Evolutionary conservation across 2,797 vertebrate genomes (phyloP), one percentile per base, ranked within the genome.

Genomic region (Pseudomugil gertrudae): DNA sequence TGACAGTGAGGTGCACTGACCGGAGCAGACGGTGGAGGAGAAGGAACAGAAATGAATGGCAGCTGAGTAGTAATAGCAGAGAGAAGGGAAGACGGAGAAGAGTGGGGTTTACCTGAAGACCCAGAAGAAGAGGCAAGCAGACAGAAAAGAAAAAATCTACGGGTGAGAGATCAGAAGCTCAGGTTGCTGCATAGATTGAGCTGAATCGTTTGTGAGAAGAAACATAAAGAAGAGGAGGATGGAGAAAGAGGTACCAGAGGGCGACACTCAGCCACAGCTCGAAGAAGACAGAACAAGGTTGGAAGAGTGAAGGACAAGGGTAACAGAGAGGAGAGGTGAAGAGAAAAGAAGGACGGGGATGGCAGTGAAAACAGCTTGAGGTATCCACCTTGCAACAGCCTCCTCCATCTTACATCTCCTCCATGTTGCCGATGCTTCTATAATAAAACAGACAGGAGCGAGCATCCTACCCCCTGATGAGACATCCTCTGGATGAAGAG

Each of bases 361-460:
- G 57, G 69, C 27, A n/a, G 56, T 21, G 32, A 64, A 47, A 65
- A 76, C 80, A 66, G 43, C 57, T 57, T 86, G 85, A 88, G 87
- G 85, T 82, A 78, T 85, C 84, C 83, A 87, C 87, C 84, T 86
- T 70, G 66, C 57, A 81, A 75, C 81, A 60, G 83, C 78, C 78
- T 85, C 89, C 89, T 92, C 92, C 92, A 92, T 92, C 90, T 92
- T 90, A 84, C 81, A 75, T 78, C 59, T 72, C 82, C 86, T 84
- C 87, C 86, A 82, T 90, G 63, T 67, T 26, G 33, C 74, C 71
- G 71, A n/a, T 69, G 58, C 66, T 48, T 65, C 55, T 45, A 71
- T 26, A 74, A 67, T 40, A 73, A 11, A 54, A 69, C 29, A 57
- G 61, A 66, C 60, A 65, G 55, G 51, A 69, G 61, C 59, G 68